Evolutionary conservation across 1,140 invertebrate genomes (phyloP).

Genomic region (Papilio polytes): DNA sequence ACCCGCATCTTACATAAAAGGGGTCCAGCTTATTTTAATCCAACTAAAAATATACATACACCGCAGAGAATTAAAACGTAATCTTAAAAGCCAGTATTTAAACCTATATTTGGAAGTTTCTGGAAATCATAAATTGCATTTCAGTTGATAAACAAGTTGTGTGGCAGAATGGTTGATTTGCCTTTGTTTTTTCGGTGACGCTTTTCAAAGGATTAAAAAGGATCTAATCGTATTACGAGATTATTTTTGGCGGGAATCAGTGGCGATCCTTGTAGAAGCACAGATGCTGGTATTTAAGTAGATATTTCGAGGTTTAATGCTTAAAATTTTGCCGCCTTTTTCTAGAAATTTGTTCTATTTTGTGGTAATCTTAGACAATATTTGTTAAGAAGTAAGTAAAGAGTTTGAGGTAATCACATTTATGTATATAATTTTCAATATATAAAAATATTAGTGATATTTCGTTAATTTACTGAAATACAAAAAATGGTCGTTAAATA

Average conservation of each 20-base stretch:
- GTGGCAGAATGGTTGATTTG: slow-evolving; percentile 7
- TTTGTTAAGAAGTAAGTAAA: neutral
- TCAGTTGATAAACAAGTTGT: slow-evolving; percentile 21
- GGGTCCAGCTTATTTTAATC: slow-evolving; percentile 11
- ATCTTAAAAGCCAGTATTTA: slow-evolving; percentile 16
- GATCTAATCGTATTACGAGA: slow-evolving; percentile 42
- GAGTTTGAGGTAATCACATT: no score
- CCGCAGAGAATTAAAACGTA: slow-evolving; percentile 22
- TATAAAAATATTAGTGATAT: no score
- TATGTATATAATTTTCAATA: no score
- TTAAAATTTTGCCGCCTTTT: slow-evolving; percentile 3
- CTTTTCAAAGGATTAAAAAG: slow-evolving; percentile 46
- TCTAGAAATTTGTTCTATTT: neutral
- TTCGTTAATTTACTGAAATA: no score
- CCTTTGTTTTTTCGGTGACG: slow-evolving; percentile 46
- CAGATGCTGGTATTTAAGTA: slow-evolving; percentile 16
- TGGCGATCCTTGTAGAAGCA: slow-evolving; percentile 14
- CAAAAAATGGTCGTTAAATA: no score
- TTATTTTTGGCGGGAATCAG: slow-evolving; percentile 38
- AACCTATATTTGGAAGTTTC: slow-evolving; percentile 19
- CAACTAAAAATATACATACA: slow-evolving; percentile 4
- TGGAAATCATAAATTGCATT: slow-evolving; percentile 35
- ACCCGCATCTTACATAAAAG: slow-evolving; percentile 37
- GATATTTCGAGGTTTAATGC: neutral
- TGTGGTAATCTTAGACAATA: neutral